These are phyloP conservation scores for Brienomyrus longianalis DNA, from an alignment of 2,113 vertebrate genomes.

Conservation along the genomic window DNA sequence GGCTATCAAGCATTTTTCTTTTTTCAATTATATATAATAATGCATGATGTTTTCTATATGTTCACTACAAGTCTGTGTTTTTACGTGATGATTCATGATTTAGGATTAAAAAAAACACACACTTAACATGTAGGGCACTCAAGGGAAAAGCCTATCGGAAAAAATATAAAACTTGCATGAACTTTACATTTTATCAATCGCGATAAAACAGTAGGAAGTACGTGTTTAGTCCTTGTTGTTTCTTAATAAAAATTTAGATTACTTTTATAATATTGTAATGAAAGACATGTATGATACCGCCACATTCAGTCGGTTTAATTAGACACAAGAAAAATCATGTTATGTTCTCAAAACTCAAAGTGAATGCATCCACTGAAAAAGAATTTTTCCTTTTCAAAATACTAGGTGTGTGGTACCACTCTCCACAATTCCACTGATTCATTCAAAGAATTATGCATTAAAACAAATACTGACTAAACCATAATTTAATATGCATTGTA, in stretches of 20 bases:
- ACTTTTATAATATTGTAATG: too few relatives aligned
- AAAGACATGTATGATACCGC: too few relatives aligned
- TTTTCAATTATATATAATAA: background rate
- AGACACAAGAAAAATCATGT: too few relatives aligned
- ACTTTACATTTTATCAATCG: background rate
- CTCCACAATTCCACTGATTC: background rate
- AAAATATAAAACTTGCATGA: background rate
- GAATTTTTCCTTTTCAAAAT: too few relatives aligned
- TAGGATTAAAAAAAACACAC: background rate
- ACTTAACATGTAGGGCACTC: background rate
- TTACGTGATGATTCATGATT: background rate
- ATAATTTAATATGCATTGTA: background rate
- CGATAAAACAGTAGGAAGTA: background rate
- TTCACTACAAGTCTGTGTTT: background rate
- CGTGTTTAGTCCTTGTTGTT: background rate
- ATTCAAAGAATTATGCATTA: background rate
- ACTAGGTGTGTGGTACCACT: too few relatives aligned
- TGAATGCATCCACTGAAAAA: too few relatives aligned
- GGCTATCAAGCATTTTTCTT: background rate
- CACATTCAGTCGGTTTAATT: too few relatives aligned
- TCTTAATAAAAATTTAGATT: too few relatives aligned
- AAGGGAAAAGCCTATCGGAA: background rate
- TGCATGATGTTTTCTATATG: background rate
- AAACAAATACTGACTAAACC: background rate
- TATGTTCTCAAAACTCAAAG: too few relatives aligned